phyloP scores from a whole-genome alignment of 2,113 vertebrate genomes.

The Raja brachyura region DNA sequence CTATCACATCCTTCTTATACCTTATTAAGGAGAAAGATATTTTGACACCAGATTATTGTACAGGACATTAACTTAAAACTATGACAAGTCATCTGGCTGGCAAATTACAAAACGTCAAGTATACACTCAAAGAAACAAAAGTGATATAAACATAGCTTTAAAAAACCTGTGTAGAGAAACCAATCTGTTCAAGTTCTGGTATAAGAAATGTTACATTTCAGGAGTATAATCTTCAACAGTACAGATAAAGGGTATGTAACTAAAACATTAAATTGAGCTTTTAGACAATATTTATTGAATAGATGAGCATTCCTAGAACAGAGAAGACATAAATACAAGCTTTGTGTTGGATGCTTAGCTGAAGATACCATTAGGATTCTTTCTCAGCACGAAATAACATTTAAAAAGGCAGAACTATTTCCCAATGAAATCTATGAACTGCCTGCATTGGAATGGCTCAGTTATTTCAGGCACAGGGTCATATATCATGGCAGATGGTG shows the following conservation, averaged over 20 bases:
- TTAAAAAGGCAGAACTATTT: background rate
- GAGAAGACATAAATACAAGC: background rate
- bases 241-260: background rate
- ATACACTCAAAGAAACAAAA: background rate
- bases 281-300: background rate
- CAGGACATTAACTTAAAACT: background rate
- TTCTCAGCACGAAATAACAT: background rate
- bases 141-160: background rate
- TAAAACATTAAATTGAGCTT: background rate
- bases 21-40: too few relatives aligned
- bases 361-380: background rate
- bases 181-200: background rate
- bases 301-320: background rate
- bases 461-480: background rate
- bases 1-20: too few relatives aligned
- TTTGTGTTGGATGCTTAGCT: background rate
- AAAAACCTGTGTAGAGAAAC: background rate
- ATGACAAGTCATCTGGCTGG: background rate
- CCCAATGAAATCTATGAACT: background rate
- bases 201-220: background rate
- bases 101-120: background rate
- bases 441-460: background rate
- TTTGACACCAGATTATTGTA: background rate
- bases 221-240: background rate
- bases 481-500: slow-evolving; percentile 17